phyloP scores from a whole-genome alignment of 2,888 invertebrate genomes.

The Selenia dentaria region DNA sequence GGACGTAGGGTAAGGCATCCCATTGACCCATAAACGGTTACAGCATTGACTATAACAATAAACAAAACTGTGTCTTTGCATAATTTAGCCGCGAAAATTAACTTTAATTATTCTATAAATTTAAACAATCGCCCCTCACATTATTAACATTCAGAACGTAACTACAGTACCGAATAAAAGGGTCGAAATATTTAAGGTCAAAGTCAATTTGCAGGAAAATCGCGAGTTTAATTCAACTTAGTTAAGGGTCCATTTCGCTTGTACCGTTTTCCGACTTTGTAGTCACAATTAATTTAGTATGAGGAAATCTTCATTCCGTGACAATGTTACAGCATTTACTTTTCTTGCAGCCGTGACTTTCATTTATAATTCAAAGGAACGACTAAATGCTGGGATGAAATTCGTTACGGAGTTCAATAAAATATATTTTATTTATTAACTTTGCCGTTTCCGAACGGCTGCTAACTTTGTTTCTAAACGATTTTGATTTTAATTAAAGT shows the following conservation, averaged over 20 bases:
- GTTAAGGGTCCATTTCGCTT: constrained; percentile 70
- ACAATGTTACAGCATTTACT: constrained; percentile 69
- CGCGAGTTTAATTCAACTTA: constrained; percentile 66
- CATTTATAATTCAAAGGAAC: constrained; percentile 55
- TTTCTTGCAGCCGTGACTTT: constrained; percentile 54
- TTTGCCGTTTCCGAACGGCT: constrained; percentile 15
- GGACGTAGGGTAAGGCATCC: constrained; percentile 1
- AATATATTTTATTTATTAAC: constrained; percentile 34
- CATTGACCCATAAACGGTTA: constrained; percentile 39
- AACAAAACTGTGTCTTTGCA: constrained; percentile 56
- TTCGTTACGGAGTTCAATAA: constrained; percentile 21
- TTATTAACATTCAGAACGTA: constrained; percentile 79
- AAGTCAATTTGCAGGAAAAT: constrained; percentile 67
- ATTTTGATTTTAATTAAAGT: constrained; percentile 10
- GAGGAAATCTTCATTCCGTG: constrained; percentile 75
- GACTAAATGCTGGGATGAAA: constrained; percentile 34
- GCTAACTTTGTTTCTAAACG: constrained; percentile 7
- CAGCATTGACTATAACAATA: constrained; percentile 53
- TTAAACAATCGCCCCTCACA: constrained; percentile 70
- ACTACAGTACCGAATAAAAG: constrained; percentile 73
- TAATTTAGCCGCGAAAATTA: constrained; percentile 67
- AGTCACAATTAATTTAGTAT: constrained; percentile 75
- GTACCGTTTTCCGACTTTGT: constrained; percentile 45
- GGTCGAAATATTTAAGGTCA: constrained; percentile 76
- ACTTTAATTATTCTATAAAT: constrained; percentile 80